Evolutionary conservation across 2,797 vertebrate species (phyloP).

Genomic region (Aplochiton taeniatus): DNA sequence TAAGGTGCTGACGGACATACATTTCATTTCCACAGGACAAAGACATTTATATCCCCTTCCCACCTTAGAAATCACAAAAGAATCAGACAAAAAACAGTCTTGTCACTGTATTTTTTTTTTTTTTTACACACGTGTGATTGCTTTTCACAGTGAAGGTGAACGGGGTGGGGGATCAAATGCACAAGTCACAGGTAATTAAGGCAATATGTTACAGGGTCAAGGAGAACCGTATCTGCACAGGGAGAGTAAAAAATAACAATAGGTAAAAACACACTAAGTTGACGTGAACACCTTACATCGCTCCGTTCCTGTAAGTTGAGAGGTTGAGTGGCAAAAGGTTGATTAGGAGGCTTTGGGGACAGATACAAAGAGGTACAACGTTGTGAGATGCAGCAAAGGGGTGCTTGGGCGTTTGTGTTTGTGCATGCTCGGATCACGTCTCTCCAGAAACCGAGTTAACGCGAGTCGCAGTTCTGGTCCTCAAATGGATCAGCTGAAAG

Average conservation of each 20-base stretch:
- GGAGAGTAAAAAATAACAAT: slow-evolving; percentile 23
- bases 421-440: no score
- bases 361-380: no score
- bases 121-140: slow-evolving; percentile 22
- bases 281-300: no score
- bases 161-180: slow-evolving; percentile 36
- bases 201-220: slow-evolving; percentile 62
- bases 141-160: slow-evolving; percentile 58
- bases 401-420: no score
- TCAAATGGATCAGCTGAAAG: no score
- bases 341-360: no score
- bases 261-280: neutral
- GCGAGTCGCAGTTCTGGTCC: no score
- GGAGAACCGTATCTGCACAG: slow-evolving; percentile 52
- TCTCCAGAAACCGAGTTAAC: no score
- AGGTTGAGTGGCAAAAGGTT: no score
- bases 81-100: slow-evolving; percentile 23
- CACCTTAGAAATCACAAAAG: slow-evolving; percentile 28
- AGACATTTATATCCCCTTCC: slow-evolving; percentile 42
- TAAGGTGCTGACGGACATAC: slow-evolving; percentile 69
- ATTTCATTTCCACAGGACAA: slow-evolving; percentile 38
- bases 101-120: slow-evolving; percentile 28
- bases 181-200: slow-evolving; percentile 70
- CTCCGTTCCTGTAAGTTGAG: no score
- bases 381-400: no score